Evolutionary conservation across 2,113 vertebrate genomes (phyloP).

Genomic region (Heterotis niloticus): DNA sequence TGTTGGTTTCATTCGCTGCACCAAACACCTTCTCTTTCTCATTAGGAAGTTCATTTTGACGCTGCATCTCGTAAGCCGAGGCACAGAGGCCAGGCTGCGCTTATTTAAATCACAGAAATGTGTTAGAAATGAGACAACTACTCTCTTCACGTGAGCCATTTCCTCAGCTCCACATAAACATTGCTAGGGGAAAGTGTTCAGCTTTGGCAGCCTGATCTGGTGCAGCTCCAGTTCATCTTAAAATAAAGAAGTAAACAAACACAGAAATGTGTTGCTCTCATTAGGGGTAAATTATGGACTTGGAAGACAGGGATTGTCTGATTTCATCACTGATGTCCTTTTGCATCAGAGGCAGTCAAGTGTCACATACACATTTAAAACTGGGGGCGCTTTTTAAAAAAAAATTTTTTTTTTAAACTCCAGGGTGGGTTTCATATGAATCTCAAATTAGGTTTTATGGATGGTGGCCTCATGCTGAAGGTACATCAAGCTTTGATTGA

Average conservation of each 20-base stretch:
- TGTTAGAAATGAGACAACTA: neutral
- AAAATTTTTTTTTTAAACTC: too few relatives aligned
- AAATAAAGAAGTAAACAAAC: constrained; percentile 52
- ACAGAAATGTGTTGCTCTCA: constrained; percentile 54
- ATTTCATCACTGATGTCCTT: neutral
- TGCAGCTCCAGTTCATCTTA: constrained; percentile 19
- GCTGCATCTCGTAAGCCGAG: neutral
- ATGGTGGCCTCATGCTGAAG: constrained; percentile 7
- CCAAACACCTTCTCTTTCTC: neutral
- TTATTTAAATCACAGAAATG: constrained; percentile 23
- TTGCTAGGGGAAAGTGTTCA: neutral
- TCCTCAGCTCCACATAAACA: constrained; percentile 18
- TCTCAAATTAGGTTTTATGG: constrained; percentile 33
- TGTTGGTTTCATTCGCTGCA: neutral
- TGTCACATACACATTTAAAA: neutral
- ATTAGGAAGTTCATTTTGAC: neutral
- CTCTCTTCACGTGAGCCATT: neutral
- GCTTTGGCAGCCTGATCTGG: constrained; percentile 17
- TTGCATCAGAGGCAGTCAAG: neutral
- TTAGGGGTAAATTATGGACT: constrained; percentile 32
- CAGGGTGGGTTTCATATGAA: constrained; percentile 23
- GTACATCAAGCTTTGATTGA: constrained; percentile 31
- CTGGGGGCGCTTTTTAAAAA: neutral
- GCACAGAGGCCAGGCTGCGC: neutral
- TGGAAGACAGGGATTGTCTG: constrained; percentile 6